phyloP scores from a whole-genome alignment of 2,113 vertebrate species.

The Oenanthe melanoleuca region DNA sequence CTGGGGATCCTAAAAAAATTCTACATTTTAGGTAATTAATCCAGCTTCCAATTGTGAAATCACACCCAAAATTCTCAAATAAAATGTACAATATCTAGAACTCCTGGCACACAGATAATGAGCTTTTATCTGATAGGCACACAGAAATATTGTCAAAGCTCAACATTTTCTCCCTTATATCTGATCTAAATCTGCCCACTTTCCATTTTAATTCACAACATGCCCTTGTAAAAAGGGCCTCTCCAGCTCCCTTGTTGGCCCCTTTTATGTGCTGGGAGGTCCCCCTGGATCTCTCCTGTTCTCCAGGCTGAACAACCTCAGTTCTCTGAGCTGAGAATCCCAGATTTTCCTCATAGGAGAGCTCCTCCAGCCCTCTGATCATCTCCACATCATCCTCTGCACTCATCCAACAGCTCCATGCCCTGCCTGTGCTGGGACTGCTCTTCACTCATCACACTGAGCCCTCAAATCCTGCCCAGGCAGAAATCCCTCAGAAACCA shows the following conservation, averaged over 20 bases:
- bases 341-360: background rate
- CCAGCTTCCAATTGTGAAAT: background rate
- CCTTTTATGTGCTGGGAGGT: background rate
- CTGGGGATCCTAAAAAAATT: background rate
- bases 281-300: background rate
- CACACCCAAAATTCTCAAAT: background rate
- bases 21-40: background rate
- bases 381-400: background rate
- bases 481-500: background rate
- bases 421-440: background rate
- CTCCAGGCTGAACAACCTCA: background rate
- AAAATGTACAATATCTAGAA: background rate
- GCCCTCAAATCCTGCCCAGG: background rate
- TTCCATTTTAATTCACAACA: background rate
- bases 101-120: background rate
- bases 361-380: background rate
- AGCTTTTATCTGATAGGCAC: background rate
- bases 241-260: background rate
- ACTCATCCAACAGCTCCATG: background rate
- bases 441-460: background rate
- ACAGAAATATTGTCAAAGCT: background rate
- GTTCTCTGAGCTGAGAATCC: background rate
- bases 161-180: background rate
- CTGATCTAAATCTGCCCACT: background rate
- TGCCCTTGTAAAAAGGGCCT: too few relatives aligned